Conservation (phyloP, 2,797 vertebrate genomes). For the Tragopan temminckii region DNA sequence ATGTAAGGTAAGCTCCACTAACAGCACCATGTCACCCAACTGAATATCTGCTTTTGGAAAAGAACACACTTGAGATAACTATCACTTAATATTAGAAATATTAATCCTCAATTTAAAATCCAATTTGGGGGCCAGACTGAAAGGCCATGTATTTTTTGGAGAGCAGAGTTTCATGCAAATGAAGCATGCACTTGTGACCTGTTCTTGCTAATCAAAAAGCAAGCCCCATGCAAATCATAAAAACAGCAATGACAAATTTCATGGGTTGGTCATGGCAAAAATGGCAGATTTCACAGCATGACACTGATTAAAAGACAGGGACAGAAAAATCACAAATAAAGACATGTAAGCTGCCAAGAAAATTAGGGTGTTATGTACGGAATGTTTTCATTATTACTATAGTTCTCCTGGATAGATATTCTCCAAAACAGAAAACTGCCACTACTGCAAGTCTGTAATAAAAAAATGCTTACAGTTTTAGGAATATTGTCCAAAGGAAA, state of each 20-base stretch:
- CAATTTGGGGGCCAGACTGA: not conserved
- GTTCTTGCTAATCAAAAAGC: constrained; percentile 25
- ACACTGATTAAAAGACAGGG: constrained; percentile 66
- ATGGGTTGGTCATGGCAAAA: constrained; percentile 78
- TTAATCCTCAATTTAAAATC: not conserved
- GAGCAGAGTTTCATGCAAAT: not conserved
- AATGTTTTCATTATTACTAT: constrained; percentile 7
- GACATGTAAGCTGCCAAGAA: constrained; percentile 65
- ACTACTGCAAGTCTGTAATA: not conserved
- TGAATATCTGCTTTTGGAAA: not conserved
- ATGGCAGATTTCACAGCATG: constrained; percentile 78
- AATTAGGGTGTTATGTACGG: constrained; percentile 22
- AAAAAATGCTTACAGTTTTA: not conserved
- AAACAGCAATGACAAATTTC: constrained; percentile 76
- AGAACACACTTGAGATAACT: not conserved
- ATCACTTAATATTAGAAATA: not conserved
- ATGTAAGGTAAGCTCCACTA: not conserved
- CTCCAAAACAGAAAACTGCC: constrained; percentile 3
- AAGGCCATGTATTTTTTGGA: not conserved
- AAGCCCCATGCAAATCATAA: constrained; percentile 65
- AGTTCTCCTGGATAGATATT: not conserved
- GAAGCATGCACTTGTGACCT: constrained; percentile 22
- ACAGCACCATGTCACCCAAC: not conserved
- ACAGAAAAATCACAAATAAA: constrained; percentile 67
- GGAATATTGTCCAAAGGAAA: not conserved